phyloP scores from a whole-genome alignment of 1,140 invertebrate genomes.

The Apis florea region DNA sequence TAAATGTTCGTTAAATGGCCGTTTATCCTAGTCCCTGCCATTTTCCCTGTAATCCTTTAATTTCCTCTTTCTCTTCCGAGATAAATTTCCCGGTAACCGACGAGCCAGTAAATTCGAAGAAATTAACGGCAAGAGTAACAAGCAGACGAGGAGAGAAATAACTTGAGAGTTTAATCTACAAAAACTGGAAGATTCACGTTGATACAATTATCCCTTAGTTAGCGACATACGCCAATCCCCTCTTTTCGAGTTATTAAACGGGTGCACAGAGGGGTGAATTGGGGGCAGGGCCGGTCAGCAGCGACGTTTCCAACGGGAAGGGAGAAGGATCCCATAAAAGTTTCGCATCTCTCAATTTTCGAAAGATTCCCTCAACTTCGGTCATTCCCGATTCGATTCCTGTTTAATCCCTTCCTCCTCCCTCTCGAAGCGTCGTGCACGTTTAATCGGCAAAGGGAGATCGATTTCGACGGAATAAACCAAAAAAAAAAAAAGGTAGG shows the following conservation, averaged over 20 bases:
- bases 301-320: slow-evolving; percentile 37
- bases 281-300: slow-evolving; percentile 55
- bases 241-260: slow-evolving; percentile 56
- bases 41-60: slow-evolving; percentile 47
- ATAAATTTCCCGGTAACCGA: no score
- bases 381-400: not conserved
- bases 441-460: slow-evolving; percentile 23
- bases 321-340: slow-evolving; percentile 56
- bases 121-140: not conserved
- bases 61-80: not conserved
- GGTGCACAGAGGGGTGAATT: slow-evolving; percentile 26
- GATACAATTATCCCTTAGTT: slow-evolving; percentile 57
- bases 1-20: no score
- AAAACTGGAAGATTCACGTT: slow-evolving; percentile 28
- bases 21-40: not conserved
- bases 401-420: slow-evolving; percentile 3
- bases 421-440: not conserved
- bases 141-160: not conserved
- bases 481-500: slow-evolving; percentile 20
- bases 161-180: slow-evolving; percentile 4
- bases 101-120: not conserved
- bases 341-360: slow-evolving; percentile 63
- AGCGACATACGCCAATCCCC: slow-evolving; percentile 41
- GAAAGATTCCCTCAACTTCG: slow-evolving; percentile 47
- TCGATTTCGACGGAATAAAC: not conserved